These are phyloP conservation scores for Celastrina argiolus DNA, from an alignment of 2,888 invertebrate species.

Conservation along the genomic window DNA sequence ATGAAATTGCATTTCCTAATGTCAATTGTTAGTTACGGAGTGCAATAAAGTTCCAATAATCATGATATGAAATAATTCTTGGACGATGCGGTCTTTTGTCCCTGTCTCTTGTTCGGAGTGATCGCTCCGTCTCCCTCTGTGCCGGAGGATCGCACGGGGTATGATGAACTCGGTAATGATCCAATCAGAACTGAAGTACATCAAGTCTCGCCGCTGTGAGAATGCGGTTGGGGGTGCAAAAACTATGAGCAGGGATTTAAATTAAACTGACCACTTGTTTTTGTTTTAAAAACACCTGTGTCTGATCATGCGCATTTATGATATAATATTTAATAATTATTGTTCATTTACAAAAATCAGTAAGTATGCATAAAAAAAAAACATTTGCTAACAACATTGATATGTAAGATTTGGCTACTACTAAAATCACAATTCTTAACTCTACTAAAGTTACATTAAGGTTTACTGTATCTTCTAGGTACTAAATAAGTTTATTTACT, in stretches of 20 bases:
- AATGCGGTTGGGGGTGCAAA: constrained; percentile 78
- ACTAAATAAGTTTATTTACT: no score
- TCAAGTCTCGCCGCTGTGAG: constrained; percentile 74
- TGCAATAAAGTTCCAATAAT: constrained; percentile 79
- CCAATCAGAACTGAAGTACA: constrained; percentile 78
- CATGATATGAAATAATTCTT: constrained; percentile 77
- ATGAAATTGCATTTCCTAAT: constrained; percentile 78
- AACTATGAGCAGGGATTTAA: constrained; percentile 72
- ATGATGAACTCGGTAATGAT: constrained; percentile 79
- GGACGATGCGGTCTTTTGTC: constrained; percentile 61
- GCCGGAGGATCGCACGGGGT: constrained; percentile 72
- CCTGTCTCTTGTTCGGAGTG: constrained; percentile 27
- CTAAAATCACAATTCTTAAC: no score
- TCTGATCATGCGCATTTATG: constrained; percentile 1
- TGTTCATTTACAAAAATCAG: no score
- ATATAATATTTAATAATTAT: not conserved
- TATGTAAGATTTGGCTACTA: no score
- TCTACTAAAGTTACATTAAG: no score
- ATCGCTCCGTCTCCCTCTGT: constrained; percentile 54
- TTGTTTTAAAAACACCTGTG: constrained; percentile 55
- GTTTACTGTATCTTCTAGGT: no score
- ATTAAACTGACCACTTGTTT: constrained; percentile 70
- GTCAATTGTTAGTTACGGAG: constrained; percentile 79
- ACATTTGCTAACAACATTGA: no score
- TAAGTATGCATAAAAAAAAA: no score